These are phyloP conservation scores for Aplodontia rufa DNA, from an alignment of 2,113 vertebrate species.

Conservation along the genomic window DNA sequence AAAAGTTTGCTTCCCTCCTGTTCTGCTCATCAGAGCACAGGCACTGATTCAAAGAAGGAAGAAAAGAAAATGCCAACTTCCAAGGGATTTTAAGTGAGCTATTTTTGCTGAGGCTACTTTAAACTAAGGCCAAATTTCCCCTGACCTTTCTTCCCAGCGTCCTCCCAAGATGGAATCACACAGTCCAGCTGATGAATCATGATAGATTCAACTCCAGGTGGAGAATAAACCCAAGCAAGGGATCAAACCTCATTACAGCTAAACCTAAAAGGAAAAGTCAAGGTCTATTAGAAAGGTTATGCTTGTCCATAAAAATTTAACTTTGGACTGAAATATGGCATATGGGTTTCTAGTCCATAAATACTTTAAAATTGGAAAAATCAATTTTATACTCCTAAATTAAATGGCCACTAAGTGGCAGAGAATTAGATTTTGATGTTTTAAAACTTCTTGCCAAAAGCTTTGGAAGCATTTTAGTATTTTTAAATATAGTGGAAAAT, in stretches of 20 bases:
- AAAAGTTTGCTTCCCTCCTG: not conserved
- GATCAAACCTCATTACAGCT: conserved; percentile 55
- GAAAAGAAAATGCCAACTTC: not conserved
- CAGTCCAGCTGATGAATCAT: not conserved
- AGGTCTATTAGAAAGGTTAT: conserved; percentile 58
- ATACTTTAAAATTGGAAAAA: conserved; percentile 7
- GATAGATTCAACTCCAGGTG: conserved; percentile 53
- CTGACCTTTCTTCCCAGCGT: conserved; percentile 4
- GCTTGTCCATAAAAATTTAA: conserved; percentile 19
- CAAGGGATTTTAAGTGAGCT: conserved; percentile 25
- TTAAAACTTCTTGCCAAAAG: conserved; percentile 60
- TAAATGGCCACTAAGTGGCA: conserved; percentile 56
- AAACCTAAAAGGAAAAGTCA: conserved; percentile 50
- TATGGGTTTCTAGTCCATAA: conserved; percentile 15
- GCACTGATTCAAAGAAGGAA: not conserved
- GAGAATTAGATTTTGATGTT: conserved; percentile 60
- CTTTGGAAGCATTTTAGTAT: conserved; percentile 43
- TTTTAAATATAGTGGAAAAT: conserved; percentile 43
- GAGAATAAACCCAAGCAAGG: conserved; percentile 35
- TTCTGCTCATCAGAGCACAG: not conserved
- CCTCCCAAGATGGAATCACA: conserved; percentile 3
- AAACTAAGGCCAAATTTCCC: conserved; percentile 36
- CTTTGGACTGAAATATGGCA: conserved; percentile 3
- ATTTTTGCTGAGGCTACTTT: not conserved
- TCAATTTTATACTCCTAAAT: conserved; percentile 43